Evolutionary conservation across 1,140 invertebrate species (phyloP).

Genomic region (Tribolium madens): DNA sequence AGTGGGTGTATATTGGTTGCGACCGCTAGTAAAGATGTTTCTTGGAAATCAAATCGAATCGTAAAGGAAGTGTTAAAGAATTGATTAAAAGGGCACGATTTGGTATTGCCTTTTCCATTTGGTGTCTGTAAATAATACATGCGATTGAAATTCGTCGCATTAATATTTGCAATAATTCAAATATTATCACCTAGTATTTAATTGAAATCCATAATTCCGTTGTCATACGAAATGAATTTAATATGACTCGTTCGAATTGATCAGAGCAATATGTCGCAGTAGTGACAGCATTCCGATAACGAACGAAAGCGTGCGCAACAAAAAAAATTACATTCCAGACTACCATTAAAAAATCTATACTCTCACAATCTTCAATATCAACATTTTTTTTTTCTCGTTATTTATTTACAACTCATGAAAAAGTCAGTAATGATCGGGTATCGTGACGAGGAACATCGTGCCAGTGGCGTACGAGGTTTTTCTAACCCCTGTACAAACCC

Average conservation of each 20-base stretch:
- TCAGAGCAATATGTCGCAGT: conserved; percentile 16
- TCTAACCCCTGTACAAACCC: neutral
- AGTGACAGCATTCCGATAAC: conserved; percentile 26
- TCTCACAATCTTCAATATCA: neutral
- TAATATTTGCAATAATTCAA: conserved; percentile 30
- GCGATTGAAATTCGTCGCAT: neutral
- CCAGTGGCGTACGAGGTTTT: neutral
- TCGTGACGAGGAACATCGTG: neutral
- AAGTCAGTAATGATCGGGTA: conserved; percentile 3
- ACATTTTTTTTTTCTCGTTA: neutral
- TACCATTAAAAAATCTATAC: conserved; percentile 21
- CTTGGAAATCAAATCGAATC: neutral
- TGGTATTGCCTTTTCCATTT: neutral
- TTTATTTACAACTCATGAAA: neutral
- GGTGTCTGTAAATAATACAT: neutral
- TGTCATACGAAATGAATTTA: conserved; percentile 29
- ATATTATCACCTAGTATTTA: conserved; percentile 32
- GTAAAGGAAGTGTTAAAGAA: neutral
- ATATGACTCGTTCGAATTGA: conserved; percentile 32
- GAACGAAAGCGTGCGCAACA: conserved; percentile 11
- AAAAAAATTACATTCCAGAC: conserved; percentile 1
- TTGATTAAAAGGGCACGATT: neutral
- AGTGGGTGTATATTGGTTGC: conserved; percentile 14
- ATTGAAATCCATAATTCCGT: conserved; percentile 29
- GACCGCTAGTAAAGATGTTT: conserved; percentile 4